These are phyloP conservation scores for Carcina quercana DNA, from an alignment of 2,888 invertebrate genomes.

Conservation along the genomic window DNA sequence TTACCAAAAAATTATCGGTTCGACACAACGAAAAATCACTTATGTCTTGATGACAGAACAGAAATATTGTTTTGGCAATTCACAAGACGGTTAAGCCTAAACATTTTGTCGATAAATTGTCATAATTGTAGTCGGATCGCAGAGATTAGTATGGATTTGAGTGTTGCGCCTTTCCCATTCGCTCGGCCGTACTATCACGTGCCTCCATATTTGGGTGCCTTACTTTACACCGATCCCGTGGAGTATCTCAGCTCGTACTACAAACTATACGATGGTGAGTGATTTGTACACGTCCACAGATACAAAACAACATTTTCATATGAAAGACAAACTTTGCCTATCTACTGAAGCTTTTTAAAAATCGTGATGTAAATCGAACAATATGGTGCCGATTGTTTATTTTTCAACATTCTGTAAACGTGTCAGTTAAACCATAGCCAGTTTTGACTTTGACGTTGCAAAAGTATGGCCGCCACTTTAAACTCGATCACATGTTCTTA, in stretches of 20 bases:
- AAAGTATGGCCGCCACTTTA: too few species aligned
- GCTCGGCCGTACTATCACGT: constrained; percentile 37
- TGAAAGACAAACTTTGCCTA: too few species aligned
- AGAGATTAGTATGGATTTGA: constrained; percentile 46
- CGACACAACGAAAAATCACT: constrained; percentile 1
- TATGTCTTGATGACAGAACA: constrained; percentile 1
- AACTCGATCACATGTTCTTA: too few species aligned
- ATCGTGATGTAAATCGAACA: too few species aligned
- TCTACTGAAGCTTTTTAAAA: too few species aligned
- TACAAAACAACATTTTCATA: too few species aligned
- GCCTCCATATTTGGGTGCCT: constrained; percentile 40
- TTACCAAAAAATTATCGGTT: background rate
- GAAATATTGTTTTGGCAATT: constrained; percentile 3
- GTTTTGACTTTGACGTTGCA: too few species aligned
- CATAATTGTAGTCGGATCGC: constrained; percentile 24
- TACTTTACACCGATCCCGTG: constrained; percentile 43
- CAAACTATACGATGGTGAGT: constrained; percentile 59
- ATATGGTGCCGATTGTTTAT: too few species aligned
- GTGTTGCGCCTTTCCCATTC: constrained; percentile 32
- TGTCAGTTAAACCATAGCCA: too few species aligned
- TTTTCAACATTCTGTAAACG: too few species aligned
- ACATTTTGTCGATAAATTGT: constrained; percentile 2
- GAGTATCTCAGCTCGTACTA: constrained; percentile 50
- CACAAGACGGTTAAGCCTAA: background rate
- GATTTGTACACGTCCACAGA: background rate